These are phyloP conservation scores for Nipponacmea schrenckii DNA, from an alignment of 2,888 invertebrate species.

Conservation along the genomic window DNA sequence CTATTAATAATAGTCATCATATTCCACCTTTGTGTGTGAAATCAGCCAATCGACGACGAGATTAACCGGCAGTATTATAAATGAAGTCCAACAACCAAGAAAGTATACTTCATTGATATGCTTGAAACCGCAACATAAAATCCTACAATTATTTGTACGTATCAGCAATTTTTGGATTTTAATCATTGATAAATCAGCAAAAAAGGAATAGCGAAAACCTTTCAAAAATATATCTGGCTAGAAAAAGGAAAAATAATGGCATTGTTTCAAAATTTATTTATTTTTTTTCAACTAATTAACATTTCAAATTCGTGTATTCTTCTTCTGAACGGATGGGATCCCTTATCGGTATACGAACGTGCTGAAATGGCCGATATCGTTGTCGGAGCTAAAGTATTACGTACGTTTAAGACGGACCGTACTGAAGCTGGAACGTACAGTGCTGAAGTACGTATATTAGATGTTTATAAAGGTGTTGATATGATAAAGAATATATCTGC, in stretches of 20 bases:
- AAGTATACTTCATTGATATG: too few species aligned
- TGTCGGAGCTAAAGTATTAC: constrained; percentile 45
- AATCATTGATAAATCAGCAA: too few species aligned
- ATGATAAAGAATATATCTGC: constrained; percentile 35
- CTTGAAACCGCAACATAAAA: too few species aligned
- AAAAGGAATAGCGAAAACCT: too few species aligned
- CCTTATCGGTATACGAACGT: constrained; percentile 54
- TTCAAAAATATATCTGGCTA: too few species aligned
- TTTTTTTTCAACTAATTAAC: constrained; percentile 27
- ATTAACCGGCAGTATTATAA: not conserved
- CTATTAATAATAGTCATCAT: constrained; percentile 2
- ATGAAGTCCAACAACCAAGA: too few species aligned
- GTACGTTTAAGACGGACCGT: constrained; percentile 50
- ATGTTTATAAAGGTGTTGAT: constrained; percentile 51
- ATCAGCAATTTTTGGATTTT: too few species aligned
- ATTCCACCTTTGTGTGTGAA: not conserved
- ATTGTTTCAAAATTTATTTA: too few species aligned
- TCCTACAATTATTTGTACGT: too few species aligned
- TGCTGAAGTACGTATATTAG: constrained; percentile 49
- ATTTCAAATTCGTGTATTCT: constrained; percentile 56
- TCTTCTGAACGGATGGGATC: constrained; percentile 64
- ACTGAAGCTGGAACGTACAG: constrained; percentile 55
- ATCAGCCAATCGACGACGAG: not conserved
- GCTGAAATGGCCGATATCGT: constrained; percentile 57
- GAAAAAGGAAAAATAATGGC: too few species aligned